phyloP scores from a whole-genome alignment of 2,797 vertebrate species.

The Squalus acanthias region DNA sequence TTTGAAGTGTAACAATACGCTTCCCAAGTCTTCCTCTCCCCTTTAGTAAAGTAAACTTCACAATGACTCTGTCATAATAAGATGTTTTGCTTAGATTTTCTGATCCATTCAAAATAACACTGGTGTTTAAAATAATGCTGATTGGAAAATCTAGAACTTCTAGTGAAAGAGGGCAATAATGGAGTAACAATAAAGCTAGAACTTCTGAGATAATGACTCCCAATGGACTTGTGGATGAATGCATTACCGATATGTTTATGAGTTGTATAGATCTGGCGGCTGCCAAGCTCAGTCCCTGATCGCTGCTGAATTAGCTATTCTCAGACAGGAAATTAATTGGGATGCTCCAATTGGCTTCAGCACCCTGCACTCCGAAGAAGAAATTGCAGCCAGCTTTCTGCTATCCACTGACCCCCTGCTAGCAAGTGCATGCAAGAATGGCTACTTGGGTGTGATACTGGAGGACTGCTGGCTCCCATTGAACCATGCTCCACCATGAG shows the following conservation, averaged over 20 bases:
- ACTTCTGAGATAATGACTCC: not conserved
- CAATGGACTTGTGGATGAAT: not conserved
- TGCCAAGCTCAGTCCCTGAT: not conserved
- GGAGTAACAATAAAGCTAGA: not conserved
- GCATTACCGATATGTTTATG: not conserved
- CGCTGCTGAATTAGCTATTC: not conserved
- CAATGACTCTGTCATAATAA: not conserved
- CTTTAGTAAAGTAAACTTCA: not conserved
- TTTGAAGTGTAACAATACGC: not conserved
- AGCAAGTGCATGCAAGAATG: not conserved
- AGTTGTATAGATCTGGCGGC: not conserved
- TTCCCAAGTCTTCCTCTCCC: not conserved
- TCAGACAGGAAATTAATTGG: not conserved
- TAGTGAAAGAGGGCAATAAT: not conserved
- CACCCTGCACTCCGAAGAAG: not conserved
- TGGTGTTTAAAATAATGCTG: not conserved
- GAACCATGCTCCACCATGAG: not conserved
- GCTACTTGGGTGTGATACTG: not conserved
- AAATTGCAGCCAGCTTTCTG: not conserved
- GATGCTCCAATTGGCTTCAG: not conserved
- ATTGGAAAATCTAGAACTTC: not conserved
- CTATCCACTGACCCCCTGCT: not conserved
- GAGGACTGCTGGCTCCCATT: not conserved
- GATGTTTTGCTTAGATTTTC: not conserved
- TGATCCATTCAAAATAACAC: not conserved